phyloP scores from a whole-genome alignment of 37 sponge, comb jelly and placozoan species.

The Diacarnus erythraeanus region DNA sequence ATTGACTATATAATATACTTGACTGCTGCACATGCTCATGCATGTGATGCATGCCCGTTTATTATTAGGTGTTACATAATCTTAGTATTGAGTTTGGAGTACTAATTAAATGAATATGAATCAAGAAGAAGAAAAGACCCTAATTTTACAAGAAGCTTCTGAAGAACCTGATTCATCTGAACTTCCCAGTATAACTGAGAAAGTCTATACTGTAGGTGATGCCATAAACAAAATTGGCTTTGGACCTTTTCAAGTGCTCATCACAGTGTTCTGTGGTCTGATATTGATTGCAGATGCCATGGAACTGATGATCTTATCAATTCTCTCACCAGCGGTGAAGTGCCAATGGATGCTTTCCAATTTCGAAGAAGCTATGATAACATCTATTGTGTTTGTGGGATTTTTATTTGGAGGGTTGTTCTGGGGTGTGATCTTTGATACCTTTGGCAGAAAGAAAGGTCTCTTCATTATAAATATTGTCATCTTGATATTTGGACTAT shows the following conservation, averaged over 20 bases:
- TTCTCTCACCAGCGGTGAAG: constrained; percentile 39
- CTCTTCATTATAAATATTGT: constrained; percentile 32
- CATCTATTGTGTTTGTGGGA: constrained; percentile 73
- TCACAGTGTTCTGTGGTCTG: constrained; percentile 55
- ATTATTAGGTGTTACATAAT: too few relatives aligned
- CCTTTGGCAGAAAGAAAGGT: constrained; percentile 50
- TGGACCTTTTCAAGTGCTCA: constrained; percentile 68
- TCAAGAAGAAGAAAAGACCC: background rate
- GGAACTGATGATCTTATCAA: constrained; percentile 53
- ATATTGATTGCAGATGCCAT: constrained; percentile 48
- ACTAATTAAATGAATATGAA: background rate
- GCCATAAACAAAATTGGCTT: constrained; percentile 76
- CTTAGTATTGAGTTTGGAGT: too few relatives aligned
- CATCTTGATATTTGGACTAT: constrained; percentile 41
- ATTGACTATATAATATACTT: too few relatives aligned
- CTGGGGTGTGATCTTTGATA: constrained; percentile 59
- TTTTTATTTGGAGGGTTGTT: constrained; percentile 56
- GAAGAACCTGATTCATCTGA: background rate
- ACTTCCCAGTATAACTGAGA: background rate
- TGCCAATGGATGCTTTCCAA: constrained; percentile 45
- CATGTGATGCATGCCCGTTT: too few relatives aligned
- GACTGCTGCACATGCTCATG: too few relatives aligned
- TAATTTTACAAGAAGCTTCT: background rate
- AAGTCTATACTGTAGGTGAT: constrained; percentile 73
- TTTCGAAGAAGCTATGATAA: constrained; percentile 39